Evolutionary conservation across 2,888 invertebrate species (phyloP), one percentile per base, ranked within the genome.

Genomic region (Agrochola lychnidis): DNA sequence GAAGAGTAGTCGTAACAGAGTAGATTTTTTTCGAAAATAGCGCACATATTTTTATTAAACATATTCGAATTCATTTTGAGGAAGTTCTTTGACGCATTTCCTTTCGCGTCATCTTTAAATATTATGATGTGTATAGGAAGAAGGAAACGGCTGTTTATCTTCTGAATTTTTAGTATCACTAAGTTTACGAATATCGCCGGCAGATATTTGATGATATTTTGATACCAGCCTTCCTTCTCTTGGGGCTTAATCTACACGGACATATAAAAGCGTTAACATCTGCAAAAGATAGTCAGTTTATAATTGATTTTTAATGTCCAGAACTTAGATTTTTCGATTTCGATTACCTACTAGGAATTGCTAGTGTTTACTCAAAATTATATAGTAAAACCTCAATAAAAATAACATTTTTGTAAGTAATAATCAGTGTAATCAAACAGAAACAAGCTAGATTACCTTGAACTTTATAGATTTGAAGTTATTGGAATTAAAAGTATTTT

Each of bases 1-100:
- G 12, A 68, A 71, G n/a, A 36, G 9, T 22, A 48, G 3, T 30
- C 14, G 5, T n/a, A 36, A 22, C 5, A 16, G 16, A 48, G 16
- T 22, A 51, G 22, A 22, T 40, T 48, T n/a, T 40, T 42, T 40
- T 22, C 10, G 2, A 57, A 82, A 78, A 45, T 57, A 7, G 57
- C 25, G 12, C 2, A 6, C 14, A 2, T 25, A 30, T 61, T 77
- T n/a, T 45, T 19, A 25, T 22, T 53, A 36, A 25, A 59, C 19
- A 30, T 25, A 51, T 74, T 75, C 6, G 14, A 22, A 67, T 36
- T 68, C 30, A 57, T 25, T 53, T 45, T 53, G 14, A 76, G 78
- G 86, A 82, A 71, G 56, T 71, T 51, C 63, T 7, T 53, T 71
- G 78, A 82, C 71, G 86, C 71, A 71, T 66, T 86, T 86, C 78